These are phyloP conservation scores for Trisateles emortualis DNA, from an alignment of 2,888 invertebrate species.

Conservation along the genomic window DNA sequence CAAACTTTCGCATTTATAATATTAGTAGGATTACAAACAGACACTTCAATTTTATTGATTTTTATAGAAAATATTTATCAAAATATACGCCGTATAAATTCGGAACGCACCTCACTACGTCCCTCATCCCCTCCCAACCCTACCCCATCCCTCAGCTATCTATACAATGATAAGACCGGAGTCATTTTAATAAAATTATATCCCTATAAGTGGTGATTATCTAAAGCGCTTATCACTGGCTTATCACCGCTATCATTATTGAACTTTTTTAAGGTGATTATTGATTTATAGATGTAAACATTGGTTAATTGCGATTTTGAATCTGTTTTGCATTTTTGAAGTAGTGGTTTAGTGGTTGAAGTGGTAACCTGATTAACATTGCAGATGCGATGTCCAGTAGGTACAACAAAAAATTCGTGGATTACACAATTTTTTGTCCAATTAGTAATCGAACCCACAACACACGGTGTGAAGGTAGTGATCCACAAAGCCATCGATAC, in stretches of 20 bases:
- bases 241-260: conserved; percentile 1
- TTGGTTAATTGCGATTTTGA: no score
- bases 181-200: conserved; percentile 14
- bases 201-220: conserved; percentile 9
- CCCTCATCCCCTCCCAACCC: conserved; percentile 45
- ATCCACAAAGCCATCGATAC: no score
- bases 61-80: not conserved
- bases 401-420: no score
- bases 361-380: no score
- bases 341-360: no score
- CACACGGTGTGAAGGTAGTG: no score
- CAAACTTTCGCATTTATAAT: no score
- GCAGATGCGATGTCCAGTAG: no score
- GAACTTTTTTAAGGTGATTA: not conserved
- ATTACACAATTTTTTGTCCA: no score
- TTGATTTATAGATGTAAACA: not conserved
- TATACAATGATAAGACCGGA: conserved; percentile 28
- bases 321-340: no score
- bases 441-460: no score
- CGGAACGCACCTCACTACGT: conserved; percentile 54
- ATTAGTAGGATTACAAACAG: no score
- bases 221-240: not conserved
- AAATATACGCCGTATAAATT: conserved; percentile 26
- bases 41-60: not conserved
- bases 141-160: conserved; percentile 50